These are phyloP conservation scores for Drosophila subobscura DNA, from an alignment of 1,140 invertebrate genomes.

Conservation along the genomic window DNA sequence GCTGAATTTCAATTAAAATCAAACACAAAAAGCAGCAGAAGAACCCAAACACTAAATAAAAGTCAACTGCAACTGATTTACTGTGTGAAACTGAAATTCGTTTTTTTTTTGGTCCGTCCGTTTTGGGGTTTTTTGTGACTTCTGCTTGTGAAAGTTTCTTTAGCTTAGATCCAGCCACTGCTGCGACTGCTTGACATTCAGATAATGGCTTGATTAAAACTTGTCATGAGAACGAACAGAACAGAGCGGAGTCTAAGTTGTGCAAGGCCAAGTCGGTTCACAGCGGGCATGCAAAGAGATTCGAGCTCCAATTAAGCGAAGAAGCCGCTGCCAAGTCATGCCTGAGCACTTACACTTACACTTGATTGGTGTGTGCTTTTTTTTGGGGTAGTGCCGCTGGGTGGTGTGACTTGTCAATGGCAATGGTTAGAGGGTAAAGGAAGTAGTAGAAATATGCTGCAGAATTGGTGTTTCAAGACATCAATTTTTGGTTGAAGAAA, in stretches of 20 bases:
- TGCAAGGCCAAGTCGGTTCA: slow-evolving; percentile 34
- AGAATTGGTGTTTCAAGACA: no score
- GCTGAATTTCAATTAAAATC: slow-evolving; percentile 69
- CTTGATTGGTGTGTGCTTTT: slow-evolving; percentile 4
- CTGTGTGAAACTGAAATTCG: slow-evolving; percentile 75
- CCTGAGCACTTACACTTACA: not conserved
- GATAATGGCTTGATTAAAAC: slow-evolving; percentile 80
- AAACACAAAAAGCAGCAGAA: slow-evolving; percentile 6
- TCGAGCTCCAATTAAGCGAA: slow-evolving; percentile 64
- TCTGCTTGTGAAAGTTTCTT: slow-evolving; percentile 66
- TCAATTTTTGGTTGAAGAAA: no score
- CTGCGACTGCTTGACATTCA: slow-evolving; percentile 48
- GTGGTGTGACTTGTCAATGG: not conserved
- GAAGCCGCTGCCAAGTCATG: slow-evolving; percentile 13
- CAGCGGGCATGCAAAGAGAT: slow-evolving; percentile 17
- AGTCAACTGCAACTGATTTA: slow-evolving; percentile 71
- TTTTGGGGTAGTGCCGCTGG: not conserved
- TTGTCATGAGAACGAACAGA: slow-evolving; percentile 69
- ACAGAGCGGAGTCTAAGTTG: slow-evolving; percentile 8
- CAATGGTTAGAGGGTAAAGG: not conserved
- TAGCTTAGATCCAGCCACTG: slow-evolving; percentile 35
- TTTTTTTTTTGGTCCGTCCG: slow-evolving; percentile 22
- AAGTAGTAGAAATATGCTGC: no score
- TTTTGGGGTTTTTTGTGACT: slow-evolving; percentile 28
- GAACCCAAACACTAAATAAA: slow-evolving; percentile 41